A percentile compares a stretch with the other conserved stretches of the same genome.
phyloP scores from a whole-genome alignment of 2,113 vertebrate species.

The Agelaius phoeniceus region DNA sequence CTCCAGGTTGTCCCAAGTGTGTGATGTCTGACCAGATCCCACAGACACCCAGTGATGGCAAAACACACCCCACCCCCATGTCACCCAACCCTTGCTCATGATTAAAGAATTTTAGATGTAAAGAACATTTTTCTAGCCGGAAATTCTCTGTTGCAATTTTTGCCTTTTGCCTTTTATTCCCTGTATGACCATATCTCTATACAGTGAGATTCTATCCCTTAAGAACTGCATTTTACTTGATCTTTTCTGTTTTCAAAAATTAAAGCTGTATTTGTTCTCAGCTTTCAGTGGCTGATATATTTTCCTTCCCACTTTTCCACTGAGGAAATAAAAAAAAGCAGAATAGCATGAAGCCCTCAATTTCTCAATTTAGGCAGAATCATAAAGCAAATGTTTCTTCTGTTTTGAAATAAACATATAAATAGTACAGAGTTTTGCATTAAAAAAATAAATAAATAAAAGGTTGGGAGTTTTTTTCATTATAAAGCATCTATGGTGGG shows the following conservation, averaged over 20 bases:
- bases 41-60: neutral
- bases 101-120: neutral
- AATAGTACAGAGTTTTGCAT: neutral
- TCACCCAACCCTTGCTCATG: neutral
- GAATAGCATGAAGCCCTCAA: neutral
- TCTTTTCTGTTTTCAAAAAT: neutral
- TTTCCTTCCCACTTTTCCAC: neutral
- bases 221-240: neutral
- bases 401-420: neutral
- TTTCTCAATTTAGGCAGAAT: neutral
- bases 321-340: neutral
- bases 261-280: neutral
- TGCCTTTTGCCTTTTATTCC: neutral
- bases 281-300: neutral
- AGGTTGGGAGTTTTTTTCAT: fast-evolving
- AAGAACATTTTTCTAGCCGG: neutral
- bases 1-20: neutral
- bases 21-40: neutral
- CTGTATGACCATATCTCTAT: fast-evolving
- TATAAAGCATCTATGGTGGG: neutral
- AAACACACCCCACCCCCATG: neutral
- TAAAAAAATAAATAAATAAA: neutral
- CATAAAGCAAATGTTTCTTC: neutral
- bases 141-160: neutral
- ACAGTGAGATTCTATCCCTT: neutral